Conservation (phyloP, 2,888 invertebrate species). For the Holacanthella duospinosa region DNA sequence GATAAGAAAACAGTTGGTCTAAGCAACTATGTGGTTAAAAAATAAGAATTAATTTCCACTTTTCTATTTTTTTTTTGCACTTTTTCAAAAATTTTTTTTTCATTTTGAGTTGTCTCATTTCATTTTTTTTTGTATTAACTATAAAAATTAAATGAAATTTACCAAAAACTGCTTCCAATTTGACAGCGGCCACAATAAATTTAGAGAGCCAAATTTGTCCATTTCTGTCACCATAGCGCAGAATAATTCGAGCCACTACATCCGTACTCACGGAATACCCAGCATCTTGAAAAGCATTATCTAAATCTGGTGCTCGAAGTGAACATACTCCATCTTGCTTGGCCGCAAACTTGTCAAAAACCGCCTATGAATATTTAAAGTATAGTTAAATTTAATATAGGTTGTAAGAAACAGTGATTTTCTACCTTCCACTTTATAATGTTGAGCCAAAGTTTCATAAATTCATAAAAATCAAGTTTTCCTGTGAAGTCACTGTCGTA, state of each 20-base stretch:
- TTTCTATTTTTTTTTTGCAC: too few relatives aligned
- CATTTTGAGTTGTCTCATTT: background rate
- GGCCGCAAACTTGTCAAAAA: background rate
- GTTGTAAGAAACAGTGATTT: background rate
- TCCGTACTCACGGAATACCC: background rate
- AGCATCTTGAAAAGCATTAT: background rate
- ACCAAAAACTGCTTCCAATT: background rate
- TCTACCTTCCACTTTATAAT: slow-evolving; percentile 10
- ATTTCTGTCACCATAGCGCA: background rate
- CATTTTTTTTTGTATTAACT: too few relatives aligned
- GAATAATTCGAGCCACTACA: background rate
- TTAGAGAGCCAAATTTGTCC: background rate
- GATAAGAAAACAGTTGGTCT: too few relatives aligned
- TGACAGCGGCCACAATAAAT: background rate
- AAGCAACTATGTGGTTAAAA: too few relatives aligned
- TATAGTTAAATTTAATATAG: background rate
- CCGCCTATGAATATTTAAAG: background rate
- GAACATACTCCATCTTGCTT: background rate
- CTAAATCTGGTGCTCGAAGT: background rate
- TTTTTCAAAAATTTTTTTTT: too few relatives aligned
- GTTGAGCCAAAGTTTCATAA: slow-evolving; percentile 2
- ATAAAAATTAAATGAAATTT: too few relatives aligned
- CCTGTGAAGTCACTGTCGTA: slow-evolving; percentile 9
- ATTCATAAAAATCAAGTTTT: slow-evolving; percentile 7
- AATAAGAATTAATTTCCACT: too few relatives aligned